Base-by-base conservation (phyloP, 2,113 vertebrate genomes). In the Ictalurus furcatus region DNA sequence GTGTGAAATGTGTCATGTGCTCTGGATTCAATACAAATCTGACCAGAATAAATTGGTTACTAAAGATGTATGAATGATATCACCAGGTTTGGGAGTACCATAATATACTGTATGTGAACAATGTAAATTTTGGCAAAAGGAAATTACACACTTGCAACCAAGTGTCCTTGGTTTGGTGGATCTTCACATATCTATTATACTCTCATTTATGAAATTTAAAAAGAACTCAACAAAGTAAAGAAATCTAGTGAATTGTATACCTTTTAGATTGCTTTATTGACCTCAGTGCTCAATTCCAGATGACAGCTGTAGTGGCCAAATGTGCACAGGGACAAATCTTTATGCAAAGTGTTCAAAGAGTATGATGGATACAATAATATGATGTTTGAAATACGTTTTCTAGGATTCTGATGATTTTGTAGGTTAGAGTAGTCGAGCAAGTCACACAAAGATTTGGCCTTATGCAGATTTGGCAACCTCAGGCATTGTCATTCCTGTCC, bases 261-360 rank as follows among this genome's bases (percentile, higher is more conserved):
- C 34, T 67, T 69, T 85, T 34, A 67, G 1, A 76, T 59, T 78
- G 81, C 58, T 63, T 84, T 84, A 86, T 37, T 59, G 69, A 86
- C 59, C 44, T 2, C 44, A 84, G 44, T 34, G 17, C n/a, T 85
- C 44, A 13, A 82, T 82, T 58, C 16, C 16, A 58, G 56, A 59
- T 59, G 52, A n/a, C 25, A n/a, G 1, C 16, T 30, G 8, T 23
- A 61, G 19, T 61, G 17, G 16, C 54, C 13, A 56, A 52, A 79
- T 28, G 44, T 25, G 23, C 25, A 59, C n/a, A 37, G 17, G 54
- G 16, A 58, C 2, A 44, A 25, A n/a, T 25, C 56, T 52, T 48
- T n/a, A n/a, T 19, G 6, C 48, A 9, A 34, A 56, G 58, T 81
- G 16, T 58, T 56, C 13, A 30, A n/a, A 19, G 16, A 17, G 28